Conservation (phyloP, 1,140 invertebrate species). For the Dendrolimus punctatus region DNA sequence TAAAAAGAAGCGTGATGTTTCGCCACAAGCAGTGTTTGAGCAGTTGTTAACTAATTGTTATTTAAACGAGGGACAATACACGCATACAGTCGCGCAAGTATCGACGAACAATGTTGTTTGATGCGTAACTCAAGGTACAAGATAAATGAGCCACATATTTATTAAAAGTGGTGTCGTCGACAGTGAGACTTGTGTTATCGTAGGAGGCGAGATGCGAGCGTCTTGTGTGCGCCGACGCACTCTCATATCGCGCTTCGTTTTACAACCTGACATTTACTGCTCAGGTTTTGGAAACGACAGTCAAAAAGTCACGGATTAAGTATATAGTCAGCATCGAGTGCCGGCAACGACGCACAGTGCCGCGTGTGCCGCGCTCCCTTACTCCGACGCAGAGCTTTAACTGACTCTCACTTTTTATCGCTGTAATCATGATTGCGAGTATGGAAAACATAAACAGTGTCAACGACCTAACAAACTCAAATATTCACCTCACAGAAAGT, state of each 20-base stretch:
- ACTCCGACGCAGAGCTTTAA: conserved; percentile 32
- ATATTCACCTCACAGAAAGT: conserved; percentile 40
- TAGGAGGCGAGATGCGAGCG: conserved; percentile 46
- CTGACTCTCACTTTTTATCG: conserved; percentile 45
- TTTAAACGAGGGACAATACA: conserved; percentile 5
- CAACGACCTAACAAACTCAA: conserved; percentile 50
- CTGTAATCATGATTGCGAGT: conserved; percentile 40
- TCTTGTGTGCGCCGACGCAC: conserved; percentile 32
- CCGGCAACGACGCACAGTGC: conserved; percentile 26
- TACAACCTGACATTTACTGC: conserved; percentile 52
- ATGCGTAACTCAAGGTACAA: conserved; percentile 48
- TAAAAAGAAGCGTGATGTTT: background rate
- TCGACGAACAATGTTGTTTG: conserved; percentile 25
- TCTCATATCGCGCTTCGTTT: conserved; percentile 41
- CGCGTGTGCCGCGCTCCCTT: conserved; percentile 37
- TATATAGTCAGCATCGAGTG: conserved; percentile 33
- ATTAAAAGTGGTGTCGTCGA: conserved; percentile 51
- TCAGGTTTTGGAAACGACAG: conserved; percentile 55
- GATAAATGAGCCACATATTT: conserved; percentile 52
- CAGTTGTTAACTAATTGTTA: conserved; percentile 7
- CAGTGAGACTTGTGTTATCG: conserved; percentile 56
- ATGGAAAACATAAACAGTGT: conserved; percentile 36
- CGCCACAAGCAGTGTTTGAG: background rate
- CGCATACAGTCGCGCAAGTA: conserved; percentile 3
- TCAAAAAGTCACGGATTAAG: conserved; percentile 46